Evolutionary conservation across 2,113 vertebrate genomes (phyloP).

Genomic region (Tapirus terrestris): DNA sequence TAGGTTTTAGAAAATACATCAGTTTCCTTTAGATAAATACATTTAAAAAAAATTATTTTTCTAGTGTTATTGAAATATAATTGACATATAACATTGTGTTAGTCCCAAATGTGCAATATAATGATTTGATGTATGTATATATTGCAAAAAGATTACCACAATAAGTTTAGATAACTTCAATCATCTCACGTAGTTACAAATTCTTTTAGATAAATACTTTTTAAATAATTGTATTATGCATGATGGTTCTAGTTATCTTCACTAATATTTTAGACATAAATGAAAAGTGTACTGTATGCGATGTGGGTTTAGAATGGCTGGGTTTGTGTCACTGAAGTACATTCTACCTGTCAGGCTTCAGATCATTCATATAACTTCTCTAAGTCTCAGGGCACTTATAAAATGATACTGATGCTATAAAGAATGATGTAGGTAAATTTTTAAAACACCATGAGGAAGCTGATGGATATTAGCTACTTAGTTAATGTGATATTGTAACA

Average conservation of each 20-base stretch:
- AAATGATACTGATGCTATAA: background rate
- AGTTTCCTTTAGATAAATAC: background rate
- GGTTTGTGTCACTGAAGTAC: background rate
- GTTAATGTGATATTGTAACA: background rate
- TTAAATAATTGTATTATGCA: background rate
- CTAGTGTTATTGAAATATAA: background rate
- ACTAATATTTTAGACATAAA: background rate
- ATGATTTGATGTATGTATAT: background rate
- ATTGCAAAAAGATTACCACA: background rate
- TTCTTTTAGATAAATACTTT: background rate
- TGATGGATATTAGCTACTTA: background rate
- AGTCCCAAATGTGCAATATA: background rate
- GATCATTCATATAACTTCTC: background rate
- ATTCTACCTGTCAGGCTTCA: background rate
- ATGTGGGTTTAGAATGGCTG: background rate
- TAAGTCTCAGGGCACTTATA: background rate
- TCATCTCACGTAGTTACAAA: background rate
- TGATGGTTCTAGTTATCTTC: background rate
- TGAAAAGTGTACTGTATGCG: background rate
- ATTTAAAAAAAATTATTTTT: background rate
- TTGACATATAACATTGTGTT: background rate
- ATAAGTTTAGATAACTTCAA: background rate
- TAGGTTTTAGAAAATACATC: background rate
- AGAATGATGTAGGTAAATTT: background rate
- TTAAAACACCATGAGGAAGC: background rate